Evolutionary conservation across 1,140 invertebrate genomes (phyloP), one percentile per base, ranked within the genome.

Genomic region (Paralvinella palmiformis): DNA sequence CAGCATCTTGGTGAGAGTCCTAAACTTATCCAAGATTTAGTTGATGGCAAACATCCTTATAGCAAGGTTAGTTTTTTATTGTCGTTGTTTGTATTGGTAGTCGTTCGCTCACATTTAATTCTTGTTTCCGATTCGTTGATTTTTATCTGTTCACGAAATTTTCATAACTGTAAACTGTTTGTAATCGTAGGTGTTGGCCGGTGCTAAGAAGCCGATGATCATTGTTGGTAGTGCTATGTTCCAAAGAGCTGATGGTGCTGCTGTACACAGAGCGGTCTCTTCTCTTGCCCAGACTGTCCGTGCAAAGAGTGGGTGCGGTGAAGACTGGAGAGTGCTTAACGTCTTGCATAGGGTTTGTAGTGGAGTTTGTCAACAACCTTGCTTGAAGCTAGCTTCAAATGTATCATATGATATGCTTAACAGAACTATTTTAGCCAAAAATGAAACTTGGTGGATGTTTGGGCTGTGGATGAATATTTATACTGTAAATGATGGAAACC

Each of bases 191-290:
- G 85, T 84, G 67, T 77, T 98, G 59, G 83, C 86, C 71, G 75
- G 81, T 33, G 93, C 96, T 24, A 92, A 96, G 75, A 88, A 88
- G 56, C 93, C 96, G 35, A 86, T 96, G 65, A 88, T 99, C 56
- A 90, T 99, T 59, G 83, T 99, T 33, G 96, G 96, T 5, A 87
- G 90, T 24, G 88, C 91, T 65, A 85, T 89, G 65, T 83, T 98
- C 13, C 85, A 89, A 74, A 84, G 91, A 53, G 67, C 83, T 27
- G 93, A 98, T 79, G 91, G 90, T 17, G 85, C 83, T 27, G 87
- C 88, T 13, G 84, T 80, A 2, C 72, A 74, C 33, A 48, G 64
- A 6, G 41, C 58, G 3, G 36, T 60, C 33, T 22, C 20, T 20
- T 41, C 58, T 27, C 33, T 44, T 27, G 58, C 58, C 20, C 60